Conservation (phyloP, 2,888 invertebrate species). For the Eueremaeus valkanovi region DNA sequence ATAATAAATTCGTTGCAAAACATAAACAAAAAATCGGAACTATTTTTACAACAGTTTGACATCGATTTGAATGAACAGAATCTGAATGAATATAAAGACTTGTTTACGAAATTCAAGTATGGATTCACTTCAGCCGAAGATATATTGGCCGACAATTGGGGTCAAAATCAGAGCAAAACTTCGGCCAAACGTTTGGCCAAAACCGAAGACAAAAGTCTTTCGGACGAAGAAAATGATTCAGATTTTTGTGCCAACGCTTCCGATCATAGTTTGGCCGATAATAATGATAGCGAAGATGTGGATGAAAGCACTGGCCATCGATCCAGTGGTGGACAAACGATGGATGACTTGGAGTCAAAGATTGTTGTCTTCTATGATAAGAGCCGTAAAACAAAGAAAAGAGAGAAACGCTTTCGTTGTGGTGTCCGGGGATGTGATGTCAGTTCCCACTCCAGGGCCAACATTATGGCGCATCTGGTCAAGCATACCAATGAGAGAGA, state of each 20-base stretch:
- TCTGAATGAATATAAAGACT: neutral
- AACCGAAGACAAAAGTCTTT: neutral
- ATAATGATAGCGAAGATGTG: neutral
- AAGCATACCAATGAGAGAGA: neutral
- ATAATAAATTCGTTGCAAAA: neutral
- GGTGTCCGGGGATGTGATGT: neutral
- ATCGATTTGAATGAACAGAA: neutral
- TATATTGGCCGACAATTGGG: no score
- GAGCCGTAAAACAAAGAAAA: neutral
- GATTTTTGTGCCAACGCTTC: neutral
- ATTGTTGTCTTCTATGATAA: neutral
- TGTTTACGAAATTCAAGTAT: neutral
- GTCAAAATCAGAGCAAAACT: neutral
- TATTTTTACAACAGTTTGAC: neutral
- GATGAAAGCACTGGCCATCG: neutral
- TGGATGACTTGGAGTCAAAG: neutral
- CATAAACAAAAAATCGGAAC: neutral
- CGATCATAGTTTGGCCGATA: neutral
- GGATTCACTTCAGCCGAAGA: no score
- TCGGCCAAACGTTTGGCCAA: neutral
- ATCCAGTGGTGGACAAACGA: neutral
- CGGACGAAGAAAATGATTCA: neutral
- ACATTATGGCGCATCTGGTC: neutral
- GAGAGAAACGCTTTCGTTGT: neutral
- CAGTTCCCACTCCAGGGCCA: neutral